Evolutionary conservation across 2,797 vertebrate genomes (phyloP).

Genomic region (Sebastes vulpes): DNA sequence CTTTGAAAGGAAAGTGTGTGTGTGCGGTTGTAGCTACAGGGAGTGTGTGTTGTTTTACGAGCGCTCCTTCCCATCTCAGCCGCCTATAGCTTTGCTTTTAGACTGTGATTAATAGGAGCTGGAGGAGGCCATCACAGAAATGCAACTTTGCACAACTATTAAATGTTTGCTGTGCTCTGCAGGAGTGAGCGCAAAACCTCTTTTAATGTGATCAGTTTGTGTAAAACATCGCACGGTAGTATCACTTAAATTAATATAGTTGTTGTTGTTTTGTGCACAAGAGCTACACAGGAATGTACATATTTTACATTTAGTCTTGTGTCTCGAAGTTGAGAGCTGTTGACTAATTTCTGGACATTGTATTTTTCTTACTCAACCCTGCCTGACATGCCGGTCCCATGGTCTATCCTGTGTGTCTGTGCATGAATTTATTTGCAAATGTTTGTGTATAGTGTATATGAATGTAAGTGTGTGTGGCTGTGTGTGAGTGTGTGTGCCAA

Average conservation of each 20-base stretch:
- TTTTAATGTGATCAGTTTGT: slow-evolving; percentile 50
- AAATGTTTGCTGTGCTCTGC: slow-evolving; percentile 73
- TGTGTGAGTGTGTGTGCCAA: slow-evolving; percentile 58
- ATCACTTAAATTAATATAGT: not conserved
- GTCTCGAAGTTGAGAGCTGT: slow-evolving; percentile 24
- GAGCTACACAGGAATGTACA: not conserved
- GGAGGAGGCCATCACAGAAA: slow-evolving; percentile 67
- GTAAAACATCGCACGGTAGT: slow-evolving; percentile 15
- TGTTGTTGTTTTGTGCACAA: not conserved
- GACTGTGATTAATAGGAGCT: slow-evolving; percentile 76
- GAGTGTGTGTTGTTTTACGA: slow-evolving; percentile 67
- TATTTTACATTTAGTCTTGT: not conserved
- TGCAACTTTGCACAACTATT: slow-evolving; percentile 73
- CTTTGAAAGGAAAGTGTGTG: slow-evolving; percentile 62
- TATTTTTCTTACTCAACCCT: slow-evolving; percentile 43
- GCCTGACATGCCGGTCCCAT: slow-evolving; percentile 49
- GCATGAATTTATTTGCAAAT: slow-evolving; percentile 49
- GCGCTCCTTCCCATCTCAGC: slow-evolving; percentile 51
- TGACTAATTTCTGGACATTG: slow-evolving; percentile 54
- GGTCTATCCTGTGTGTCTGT: slow-evolving; percentile 43
- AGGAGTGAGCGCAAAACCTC: slow-evolving; percentile 14
- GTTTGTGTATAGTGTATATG: slow-evolving; percentile 25
- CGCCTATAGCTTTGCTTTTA: slow-evolving; percentile 68
- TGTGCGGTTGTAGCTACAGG: slow-evolving; percentile 29
- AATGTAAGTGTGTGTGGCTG: slow-evolving; percentile 15